Evolutionary conservation across 2,113 vertebrate species (phyloP).

Genomic region (Coryphaenoides rupestris): DNA sequence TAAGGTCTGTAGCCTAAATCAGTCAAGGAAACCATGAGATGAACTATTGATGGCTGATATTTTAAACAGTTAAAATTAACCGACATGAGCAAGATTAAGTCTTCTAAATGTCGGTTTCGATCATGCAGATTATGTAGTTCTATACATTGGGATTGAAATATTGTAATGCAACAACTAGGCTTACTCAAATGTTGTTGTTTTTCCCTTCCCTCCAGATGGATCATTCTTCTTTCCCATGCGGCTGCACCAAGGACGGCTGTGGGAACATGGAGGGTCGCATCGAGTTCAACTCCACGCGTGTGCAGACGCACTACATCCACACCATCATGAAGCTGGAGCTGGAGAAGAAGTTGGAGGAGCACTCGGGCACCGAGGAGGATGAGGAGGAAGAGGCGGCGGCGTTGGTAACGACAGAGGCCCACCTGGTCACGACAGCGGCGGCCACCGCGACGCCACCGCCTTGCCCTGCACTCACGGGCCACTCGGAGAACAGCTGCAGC

Average conservation of each 20-base stretch:
- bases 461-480: slow-evolving; percentile 78
- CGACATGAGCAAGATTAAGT: too few relatives aligned
- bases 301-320: slow-evolving; percentile 94
- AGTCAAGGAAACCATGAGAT: too few relatives aligned
- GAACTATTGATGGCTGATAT: too few relatives aligned
- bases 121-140: too few relatives aligned
- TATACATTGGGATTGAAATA: too few relatives aligned
- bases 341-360: slow-evolving; percentile 80
- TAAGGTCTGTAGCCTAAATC: too few relatives aligned
- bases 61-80: too few relatives aligned
- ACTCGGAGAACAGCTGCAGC: slow-evolving; percentile 85
- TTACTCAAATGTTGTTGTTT: slow-evolving; percentile 2
- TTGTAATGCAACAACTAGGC: too few relatives aligned
- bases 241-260: slow-evolving; percentile 90
- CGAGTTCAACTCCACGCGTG: slow-evolving; percentile 90
- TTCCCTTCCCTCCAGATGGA: slow-evolving; percentile 80
- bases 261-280: slow-evolving; percentile 89
- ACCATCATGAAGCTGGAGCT: slow-evolving; percentile 94
- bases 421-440: slow-evolving; percentile 21
- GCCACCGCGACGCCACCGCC: slow-evolving; percentile 28
- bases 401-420: slow-evolving; percentile 16
- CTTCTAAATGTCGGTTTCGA: too few relatives aligned
- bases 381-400: slow-evolving; percentile 49
- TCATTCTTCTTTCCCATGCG: slow-evolving; percentile 92
- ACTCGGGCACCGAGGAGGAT: slow-evolving; percentile 58